Evolutionary conservation across 37 sponge, comb jelly and placozoan species (phyloP).

Genomic region (Trichoplax adhaerens): DNA sequence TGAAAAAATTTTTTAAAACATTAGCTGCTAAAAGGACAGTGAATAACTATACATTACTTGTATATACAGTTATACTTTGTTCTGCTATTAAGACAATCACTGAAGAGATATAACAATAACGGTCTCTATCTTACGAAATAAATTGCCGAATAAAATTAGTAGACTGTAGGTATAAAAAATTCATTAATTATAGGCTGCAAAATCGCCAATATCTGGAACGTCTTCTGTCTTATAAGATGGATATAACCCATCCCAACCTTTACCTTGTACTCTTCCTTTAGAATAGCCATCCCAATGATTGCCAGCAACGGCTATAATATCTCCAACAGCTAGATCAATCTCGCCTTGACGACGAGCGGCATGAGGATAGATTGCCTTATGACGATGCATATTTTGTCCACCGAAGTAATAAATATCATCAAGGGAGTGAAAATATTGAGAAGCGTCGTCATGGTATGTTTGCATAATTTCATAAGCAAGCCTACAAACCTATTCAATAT

Average conservation of each 20-base stretch:
- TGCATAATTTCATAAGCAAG: conserved; percentile 74
- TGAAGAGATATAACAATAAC: no score
- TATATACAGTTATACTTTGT: no score
- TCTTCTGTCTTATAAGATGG: conserved; percentile 62
- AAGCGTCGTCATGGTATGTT: conserved; percentile 52
- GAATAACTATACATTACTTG: no score
- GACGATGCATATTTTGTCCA: conserved; percentile 44
- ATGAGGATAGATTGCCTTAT: conserved; percentile 14
- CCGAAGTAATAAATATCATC: conserved; percentile 80
- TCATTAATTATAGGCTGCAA: conserved; percentile 17
- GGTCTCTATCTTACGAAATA: no score
- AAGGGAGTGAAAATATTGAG: conserved; percentile 35
- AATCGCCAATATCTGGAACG: conserved; percentile 20
- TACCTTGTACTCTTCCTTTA: conserved; percentile 20
- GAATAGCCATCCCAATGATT: conserved; percentile 51
- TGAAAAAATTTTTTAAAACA: no score
- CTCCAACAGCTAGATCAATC: conserved; percentile 34
- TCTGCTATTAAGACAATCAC: no score
- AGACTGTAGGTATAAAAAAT: no score
- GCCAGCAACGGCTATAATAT: conserved; percentile 45
- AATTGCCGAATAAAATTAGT: no score
- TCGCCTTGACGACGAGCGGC: neutral
- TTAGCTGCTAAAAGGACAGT: no score
- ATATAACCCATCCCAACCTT: conserved; percentile 17
- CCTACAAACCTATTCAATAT: conserved; percentile 40